phyloP scores from a whole-genome alignment of 1,140 invertebrate species.

The Hestina assimilis region DNA sequence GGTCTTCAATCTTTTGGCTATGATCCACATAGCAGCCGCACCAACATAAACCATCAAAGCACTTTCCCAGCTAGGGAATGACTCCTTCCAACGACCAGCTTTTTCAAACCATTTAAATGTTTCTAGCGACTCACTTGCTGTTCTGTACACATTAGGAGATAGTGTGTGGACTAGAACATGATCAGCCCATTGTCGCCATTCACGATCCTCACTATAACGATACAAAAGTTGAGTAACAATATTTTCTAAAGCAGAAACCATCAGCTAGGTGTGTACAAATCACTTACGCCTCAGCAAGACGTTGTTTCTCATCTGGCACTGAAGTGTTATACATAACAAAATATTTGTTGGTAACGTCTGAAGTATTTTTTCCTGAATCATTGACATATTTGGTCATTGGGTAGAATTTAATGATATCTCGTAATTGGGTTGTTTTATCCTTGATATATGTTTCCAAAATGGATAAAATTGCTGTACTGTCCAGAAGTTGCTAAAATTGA shows the following conservation, averaged over 20 bases:
- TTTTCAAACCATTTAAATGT: conserved; percentile 95
- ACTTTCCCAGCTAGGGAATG: conserved; percentile 92
- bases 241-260: conserved; percentile 13
- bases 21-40: conserved; percentile 94
- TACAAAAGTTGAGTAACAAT: background rate
- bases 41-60: conserved; percentile 95
- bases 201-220: conserved; percentile 88
- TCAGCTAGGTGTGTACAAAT: too few relatives aligned
- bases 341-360: conserved; percentile 96
- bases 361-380: conserved; percentile 83
- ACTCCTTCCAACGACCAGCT: conserved; percentile 94
- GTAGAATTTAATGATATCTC: conserved; percentile 90
- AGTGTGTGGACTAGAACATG: conserved; percentile 93
- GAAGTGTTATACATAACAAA: conserved; percentile 91
- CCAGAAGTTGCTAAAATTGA: conserved; percentile 88
- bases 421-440: conserved; percentile 81
- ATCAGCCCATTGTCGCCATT: conserved; percentile 98
- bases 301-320: conserved; percentile 76
- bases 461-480: conserved; percentile 97
- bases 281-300: conserved; percentile 83
- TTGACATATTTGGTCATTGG: conserved; percentile 85
- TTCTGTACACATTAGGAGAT: conserved; percentile 98
- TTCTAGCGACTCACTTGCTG: conserved; percentile 88
- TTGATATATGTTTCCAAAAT: conserved; percentile 88
- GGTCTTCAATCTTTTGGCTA: conserved; percentile 93